These are phyloP conservation scores for Malacosoma neustria DNA, from an alignment of 2,888 invertebrate species.

Conservation along the genomic window DNA sequence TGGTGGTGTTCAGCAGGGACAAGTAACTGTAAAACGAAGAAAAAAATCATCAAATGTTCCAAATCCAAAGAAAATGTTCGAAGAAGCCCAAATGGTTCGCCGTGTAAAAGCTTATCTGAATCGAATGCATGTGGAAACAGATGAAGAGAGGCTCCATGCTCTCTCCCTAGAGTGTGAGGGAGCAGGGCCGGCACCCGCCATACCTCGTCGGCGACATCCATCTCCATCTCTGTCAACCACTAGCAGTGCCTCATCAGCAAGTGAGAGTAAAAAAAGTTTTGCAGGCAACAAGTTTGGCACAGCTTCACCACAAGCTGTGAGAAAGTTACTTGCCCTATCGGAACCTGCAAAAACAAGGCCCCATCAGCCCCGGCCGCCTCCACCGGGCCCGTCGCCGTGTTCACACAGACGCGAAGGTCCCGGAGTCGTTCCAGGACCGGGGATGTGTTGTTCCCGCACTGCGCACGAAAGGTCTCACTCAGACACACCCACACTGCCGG, in stretches of 20 bases:
- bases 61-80: slow-evolving; percentile 98
- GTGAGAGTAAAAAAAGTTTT: slow-evolving; percentile 79
- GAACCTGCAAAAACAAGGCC: slow-evolving; percentile 92
- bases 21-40: slow-evolving; percentile 91
- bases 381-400: slow-evolving; percentile 79
- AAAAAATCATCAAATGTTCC: slow-evolving; percentile 93
- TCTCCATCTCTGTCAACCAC: slow-evolving; percentile 95
- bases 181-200: slow-evolving; percentile 75
- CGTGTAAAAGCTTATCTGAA: slow-evolving; percentile 96
- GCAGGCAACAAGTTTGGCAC: slow-evolving; percentile 85
- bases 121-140: slow-evolving; percentile 92
- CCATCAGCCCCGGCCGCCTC: slow-evolving; percentile 84
- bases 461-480: slow-evolving; percentile 93
- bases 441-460: slow-evolving; percentile 67
- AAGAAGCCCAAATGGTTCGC: slow-evolving; percentile 98
- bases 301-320: slow-evolving; percentile 96
- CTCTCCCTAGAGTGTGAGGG: slow-evolving; percentile 93
- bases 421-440: slow-evolving; percentile 69
- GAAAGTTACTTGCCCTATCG: slow-evolving; percentile 94
- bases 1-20: slow-evolving; percentile 80
- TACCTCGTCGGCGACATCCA: slow-evolving; percentile 87
- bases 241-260: slow-evolving; percentile 92
- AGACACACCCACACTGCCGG: slow-evolving; percentile 89
- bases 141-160: slow-evolving; percentile 92
- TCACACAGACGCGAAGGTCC: slow-evolving; percentile 78